Percentiles rank a stretch among this genome's conserved stretches.
Evolutionary conservation across 1,140 invertebrate genomes (phyloP).

Genomic region (Polyergus mexicanus): DNA sequence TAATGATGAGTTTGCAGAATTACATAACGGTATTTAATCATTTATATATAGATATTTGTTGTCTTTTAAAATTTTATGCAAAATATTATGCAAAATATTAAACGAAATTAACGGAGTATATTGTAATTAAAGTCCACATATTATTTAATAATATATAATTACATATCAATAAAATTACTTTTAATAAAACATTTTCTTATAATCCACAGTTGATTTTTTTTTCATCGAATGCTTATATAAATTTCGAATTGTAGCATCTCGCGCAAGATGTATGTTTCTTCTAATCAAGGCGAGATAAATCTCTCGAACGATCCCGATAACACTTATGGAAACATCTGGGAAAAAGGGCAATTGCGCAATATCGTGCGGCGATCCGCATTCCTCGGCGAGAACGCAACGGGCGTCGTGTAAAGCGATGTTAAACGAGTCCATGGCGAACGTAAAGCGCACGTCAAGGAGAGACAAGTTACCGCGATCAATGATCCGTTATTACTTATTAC

Average conservation of each 20-base stretch:
- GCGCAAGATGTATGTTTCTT: background rate
- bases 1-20: background rate
- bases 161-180: background rate
- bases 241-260: background rate
- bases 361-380: constrained; percentile 23
- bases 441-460: background rate
- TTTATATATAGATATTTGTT: too few species aligned
- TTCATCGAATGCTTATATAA: background rate
- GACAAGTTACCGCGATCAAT: constrained; percentile 47
- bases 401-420: constrained; percentile 42
- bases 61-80: too few species aligned
- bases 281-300: background rate
- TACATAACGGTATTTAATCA: background rate
- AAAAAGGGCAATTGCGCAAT: constrained; percentile 30
- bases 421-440: constrained; percentile 19
- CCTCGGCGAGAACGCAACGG: background rate
- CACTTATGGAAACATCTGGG: constrained; percentile 22
- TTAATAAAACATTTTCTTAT: background rate
- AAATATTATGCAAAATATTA: background rate
- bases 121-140: background rate
- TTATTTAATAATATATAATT: constrained; percentile 1
- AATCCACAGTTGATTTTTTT: background rate
- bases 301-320: background rate
- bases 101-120: background rate
- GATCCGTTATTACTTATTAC: constrained; percentile 79